Base-by-base conservation (phyloP, 2,888 invertebrate genomes). In the Drosophila leonis region DNA sequence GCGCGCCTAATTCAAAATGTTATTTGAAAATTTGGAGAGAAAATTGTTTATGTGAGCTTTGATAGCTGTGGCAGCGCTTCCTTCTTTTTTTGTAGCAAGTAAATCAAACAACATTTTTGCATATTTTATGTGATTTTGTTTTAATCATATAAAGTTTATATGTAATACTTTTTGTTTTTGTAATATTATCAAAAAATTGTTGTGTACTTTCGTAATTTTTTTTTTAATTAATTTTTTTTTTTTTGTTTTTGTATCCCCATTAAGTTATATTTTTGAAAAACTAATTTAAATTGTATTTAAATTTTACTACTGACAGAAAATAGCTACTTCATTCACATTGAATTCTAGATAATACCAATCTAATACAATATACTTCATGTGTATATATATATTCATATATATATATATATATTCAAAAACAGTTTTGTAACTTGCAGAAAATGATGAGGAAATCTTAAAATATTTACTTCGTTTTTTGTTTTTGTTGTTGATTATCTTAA, bases 291-390 rank as follows among this genome's bases (percentile, higher is more conserved):
- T 85, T 72, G 48, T 72, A 57, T 80, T 86, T 68, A 42, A 84
- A 84, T 84, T 84, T 87, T 61, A 80, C 84, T 84, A 89, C 90
- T 80, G 75, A 84, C 78, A 75, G 68, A 81, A 89, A 80, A 84
- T 70, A 71, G 66, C 70, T 78, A 65, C 63, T 8, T 46, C 60
- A 82, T 81, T 75, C 78, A 81, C 71, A 78, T 75, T 64, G 72
- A 81, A 82, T 69, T 74, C 72, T 77, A 77, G 69, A 64, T 69
- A 87, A 88, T 82, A 83, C 72, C 75, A 66, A 49, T 63, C 75
- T 67, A 80, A 67, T 83, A 78, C 71, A 69, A 66, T 76, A 63
- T 44, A 59, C 63, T 24, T 24, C 10, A 52, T 44, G 57, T 72
- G 41, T 61, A 37, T 75, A 74, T 67, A 56, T 67, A 65, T 68